Evolutionary conservation across 2,888 invertebrate species (phyloP), one percentile per base, ranked within the genome.

Genomic region (Byasa hedistus): DNA sequence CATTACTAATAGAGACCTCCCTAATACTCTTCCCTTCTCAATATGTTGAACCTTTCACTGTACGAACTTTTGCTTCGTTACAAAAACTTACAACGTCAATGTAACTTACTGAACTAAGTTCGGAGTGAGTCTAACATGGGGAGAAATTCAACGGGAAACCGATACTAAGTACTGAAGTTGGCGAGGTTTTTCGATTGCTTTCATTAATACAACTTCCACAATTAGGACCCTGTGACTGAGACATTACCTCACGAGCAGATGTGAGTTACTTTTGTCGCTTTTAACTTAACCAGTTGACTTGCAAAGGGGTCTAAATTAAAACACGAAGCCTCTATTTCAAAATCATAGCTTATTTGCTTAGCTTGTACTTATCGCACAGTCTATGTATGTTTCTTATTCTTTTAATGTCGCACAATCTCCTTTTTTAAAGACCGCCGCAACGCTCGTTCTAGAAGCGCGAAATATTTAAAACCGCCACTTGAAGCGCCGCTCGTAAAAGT

Each of bases 101-200:
- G 56, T 19, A 56, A 64, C 17, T 64, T 67, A 15, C 4, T 23
- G 23, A 57, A 67, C 58, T 67, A 24, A 64, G 58, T 66, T 32
- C 15, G 4, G 22, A 58, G 27, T 27, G 17, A 57, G 52, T 61
- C 24, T 61, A 61, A 66, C 27, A 61, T 32, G 57, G 24, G 54
- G 59, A 24, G 27, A 55, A 59, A 63, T 48, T 58, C 54, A 56
- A 27, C 52, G 57, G 59, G 48, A 56, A 67, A 67, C 63, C 60
- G 67, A 67, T 67, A 67, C 67, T 60, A 60, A 67, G 59, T 56
- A 55, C 32, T 52, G n/a, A 67, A 67, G 63, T 67, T 67, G 22
- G 56, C 60, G 48, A 67, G 63, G 56, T 63, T 63, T 67, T 63
- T 63, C 63, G 52, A 63, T 63, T 60, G 67, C 48, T 63, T 58